These are phyloP conservation scores for Idaea dimidiata DNA, from an alignment of 2,888 invertebrate genomes.

Conservation along the genomic window DNA sequence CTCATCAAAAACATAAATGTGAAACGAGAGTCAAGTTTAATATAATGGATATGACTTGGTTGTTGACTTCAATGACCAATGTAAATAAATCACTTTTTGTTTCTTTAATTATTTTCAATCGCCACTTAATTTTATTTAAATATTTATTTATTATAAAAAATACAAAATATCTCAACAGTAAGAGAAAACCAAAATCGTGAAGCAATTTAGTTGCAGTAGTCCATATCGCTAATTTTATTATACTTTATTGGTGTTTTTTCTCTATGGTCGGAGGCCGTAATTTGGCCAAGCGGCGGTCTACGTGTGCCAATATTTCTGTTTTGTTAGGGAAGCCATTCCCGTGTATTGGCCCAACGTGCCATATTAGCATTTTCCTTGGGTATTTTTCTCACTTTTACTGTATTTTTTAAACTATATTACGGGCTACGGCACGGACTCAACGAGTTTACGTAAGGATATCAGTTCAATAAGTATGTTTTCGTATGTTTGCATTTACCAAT, in stretches of 20 bases:
- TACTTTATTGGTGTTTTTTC: conserved; percentile 7
- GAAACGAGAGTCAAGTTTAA: no score
- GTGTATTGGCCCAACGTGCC: conserved; percentile 32
- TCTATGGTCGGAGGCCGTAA: conserved; percentile 12
- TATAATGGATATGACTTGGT: no score
- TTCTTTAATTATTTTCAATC: no score
- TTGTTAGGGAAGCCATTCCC: conserved; percentile 28
- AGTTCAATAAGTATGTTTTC: background rate
- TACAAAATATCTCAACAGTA: conserved; percentile 4
- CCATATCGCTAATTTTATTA: no score
- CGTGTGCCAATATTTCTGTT: conserved; percentile 35
- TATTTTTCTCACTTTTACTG: conserved; percentile 20
- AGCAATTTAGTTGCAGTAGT: no score
- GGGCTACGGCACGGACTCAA: background rate
- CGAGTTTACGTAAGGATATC: conserved; percentile 1
- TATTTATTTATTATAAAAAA: background rate
- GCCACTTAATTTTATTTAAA: no score
- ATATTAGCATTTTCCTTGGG: conserved; percentile 30
- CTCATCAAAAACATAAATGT: no score
- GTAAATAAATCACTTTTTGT: no score
- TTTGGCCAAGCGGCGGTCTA: conserved; percentile 26
- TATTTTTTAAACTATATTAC: conserved; percentile 18
- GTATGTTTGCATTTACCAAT: conserved; percentile 1
- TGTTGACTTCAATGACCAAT: no score
- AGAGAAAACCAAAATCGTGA: no score